These are phyloP conservation scores for Pterocles orientalis DNA, from an alignment of 2,113 vertebrate species.

Conservation along the genomic window DNA sequence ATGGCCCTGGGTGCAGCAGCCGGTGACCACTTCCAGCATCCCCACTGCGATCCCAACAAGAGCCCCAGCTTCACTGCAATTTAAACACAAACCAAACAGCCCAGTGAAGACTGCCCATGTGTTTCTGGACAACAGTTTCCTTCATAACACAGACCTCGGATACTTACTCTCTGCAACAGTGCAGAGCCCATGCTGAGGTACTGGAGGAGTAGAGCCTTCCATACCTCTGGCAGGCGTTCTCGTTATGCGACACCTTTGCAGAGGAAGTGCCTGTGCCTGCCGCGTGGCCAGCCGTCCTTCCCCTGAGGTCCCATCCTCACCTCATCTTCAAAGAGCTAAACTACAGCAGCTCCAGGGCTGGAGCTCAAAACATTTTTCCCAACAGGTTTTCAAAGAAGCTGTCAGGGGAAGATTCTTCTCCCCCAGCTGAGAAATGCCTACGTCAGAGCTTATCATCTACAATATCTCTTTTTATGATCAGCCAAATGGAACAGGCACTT, in stretches of 20 bases:
- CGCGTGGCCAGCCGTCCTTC: neutral
- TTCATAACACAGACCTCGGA: neutral
- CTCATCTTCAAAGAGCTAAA: neutral
- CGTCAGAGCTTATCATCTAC: slow-evolving; percentile 45
- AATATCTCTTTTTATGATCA: slow-evolving; percentile 37
- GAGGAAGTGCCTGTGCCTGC: neutral
- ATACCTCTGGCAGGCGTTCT: neutral
- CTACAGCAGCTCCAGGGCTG: neutral
- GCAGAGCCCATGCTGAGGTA: neutral
- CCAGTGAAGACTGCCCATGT: rapidly evolving
- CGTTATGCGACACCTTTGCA: rapidly evolving
- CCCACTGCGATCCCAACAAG: neutral
- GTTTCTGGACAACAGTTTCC: neutral
- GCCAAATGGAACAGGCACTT: slow-evolving; percentile 1
- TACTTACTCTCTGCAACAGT: neutral
- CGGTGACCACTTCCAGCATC: neutral
- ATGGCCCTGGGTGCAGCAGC: neutral
- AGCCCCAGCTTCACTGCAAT: neutral
- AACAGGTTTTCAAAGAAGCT: slow-evolving; percentile 11
- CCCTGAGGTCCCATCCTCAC: neutral
- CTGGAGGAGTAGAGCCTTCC: neutral
- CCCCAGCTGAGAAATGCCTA: neutral
- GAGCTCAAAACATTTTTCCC: neutral
- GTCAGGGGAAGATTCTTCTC: slow-evolving; percentile 13
- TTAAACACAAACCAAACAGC: neutral